Base-by-base conservation (phyloP, 2,113 vertebrate genomes). In the Cygnus buccinator region DNA sequence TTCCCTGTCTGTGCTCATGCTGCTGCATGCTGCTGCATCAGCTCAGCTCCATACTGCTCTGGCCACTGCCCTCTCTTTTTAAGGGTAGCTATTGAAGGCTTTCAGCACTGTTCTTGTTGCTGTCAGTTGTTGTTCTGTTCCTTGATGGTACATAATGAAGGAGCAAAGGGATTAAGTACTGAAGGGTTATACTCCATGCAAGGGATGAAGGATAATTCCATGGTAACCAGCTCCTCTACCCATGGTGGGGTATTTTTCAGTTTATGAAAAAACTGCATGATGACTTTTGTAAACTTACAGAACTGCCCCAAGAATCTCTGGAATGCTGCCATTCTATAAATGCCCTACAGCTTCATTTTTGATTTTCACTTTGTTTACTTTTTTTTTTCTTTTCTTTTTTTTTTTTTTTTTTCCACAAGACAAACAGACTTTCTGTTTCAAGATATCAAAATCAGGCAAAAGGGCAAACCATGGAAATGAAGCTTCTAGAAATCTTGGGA, bases 401-500 rank as follows among this genome's bases (percentile, higher is more conserved):
- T 94, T 90, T 48, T 48, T 22, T 48, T 48, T 48, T 48, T 68
- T 54, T 81, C 93, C n/a, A 75, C 10, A 82, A 90, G 28, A 41
- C 15, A 82, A 26, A 39, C 18, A 74, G 29, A n/a, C 6, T 48
- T 81, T 68, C 39, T 87, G 4, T 79, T 79, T 75, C 29, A 81
- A 76, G 8, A 41, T 65, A 89, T 23, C 50, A 94, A 84, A 95
- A 94, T n/a, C 33, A 91, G 58, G 23, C 19, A 84, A 73, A 93
- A 85, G 58, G 91, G 3, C 11, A 85, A 73, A 87, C 8, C 16
- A 44, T 23, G 39, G 31, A 89, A 87, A 84, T n/a, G 1, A 94
- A 82, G 22, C 7, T 68, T 87, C 66, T 54, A 84, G 58, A 87
- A 91, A 79, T 52, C 26, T 13, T 62, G 13, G 11, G 12, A 65